phyloP scores from a whole-genome alignment of 2,113 vertebrate genomes.

The Cavia porcellus region DNA sequence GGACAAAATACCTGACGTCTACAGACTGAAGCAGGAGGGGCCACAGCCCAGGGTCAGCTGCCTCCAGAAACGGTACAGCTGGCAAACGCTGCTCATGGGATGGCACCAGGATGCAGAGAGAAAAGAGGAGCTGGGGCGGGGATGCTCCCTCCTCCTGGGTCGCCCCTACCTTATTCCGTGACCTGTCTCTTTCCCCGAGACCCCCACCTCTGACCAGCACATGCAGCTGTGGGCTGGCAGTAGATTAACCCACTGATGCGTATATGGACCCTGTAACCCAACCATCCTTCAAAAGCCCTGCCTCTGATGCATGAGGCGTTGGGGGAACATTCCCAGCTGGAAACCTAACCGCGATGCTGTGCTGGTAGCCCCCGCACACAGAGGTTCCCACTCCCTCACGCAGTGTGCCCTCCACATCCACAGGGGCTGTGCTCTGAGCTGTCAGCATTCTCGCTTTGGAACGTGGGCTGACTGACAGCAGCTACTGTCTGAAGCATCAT shows the following conservation, averaged over 20 bases:
- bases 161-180: neutral
- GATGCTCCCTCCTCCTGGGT: neutral
- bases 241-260: no score
- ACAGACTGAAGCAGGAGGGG: neutral
- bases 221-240: neutral
- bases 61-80: neutral
- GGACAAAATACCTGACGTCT: neutral
- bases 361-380: neutral
- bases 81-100: neutral
- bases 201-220: neutral
- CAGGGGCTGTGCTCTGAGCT: conserved; percentile 8
- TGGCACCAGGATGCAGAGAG: neutral
- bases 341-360: neutral
- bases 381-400: neutral
- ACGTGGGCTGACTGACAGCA: conserved; percentile 24
- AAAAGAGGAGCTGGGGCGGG: neutral
- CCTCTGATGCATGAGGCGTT: neutral
- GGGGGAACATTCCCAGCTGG: neutral
- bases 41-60: neutral
- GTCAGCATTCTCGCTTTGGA: neutral
- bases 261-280: neutral
- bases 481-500: neutral
- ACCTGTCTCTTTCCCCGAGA: neutral
- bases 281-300: neutral
- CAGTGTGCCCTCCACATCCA: neutral